Percentiles rank a stretch among this genome's conserved stretches.
phyloP scores from a whole-genome alignment of 2,113 vertebrate species.

The Macheiramphus alcinus region DNA sequence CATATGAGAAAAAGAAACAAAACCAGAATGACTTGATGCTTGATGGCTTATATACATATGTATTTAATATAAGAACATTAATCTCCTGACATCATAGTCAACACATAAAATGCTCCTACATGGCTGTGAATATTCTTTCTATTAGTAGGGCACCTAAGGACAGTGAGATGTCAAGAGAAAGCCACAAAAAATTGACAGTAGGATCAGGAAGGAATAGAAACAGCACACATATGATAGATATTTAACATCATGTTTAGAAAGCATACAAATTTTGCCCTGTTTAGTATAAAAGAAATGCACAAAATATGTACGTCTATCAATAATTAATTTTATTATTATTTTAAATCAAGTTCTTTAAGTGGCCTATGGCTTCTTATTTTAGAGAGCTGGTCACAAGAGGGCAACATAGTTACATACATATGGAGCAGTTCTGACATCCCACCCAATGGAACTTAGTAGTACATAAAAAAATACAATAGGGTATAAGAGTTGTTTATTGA shows the following conservation, averaged over 20 bases:
- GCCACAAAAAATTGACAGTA: not conserved
- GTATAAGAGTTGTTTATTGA: not conserved
- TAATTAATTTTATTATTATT: not conserved
- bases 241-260: not conserved
- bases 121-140: not conserved
- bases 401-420: slow-evolving; percentile 40
- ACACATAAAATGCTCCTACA: not conserved
- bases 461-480: not conserved
- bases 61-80: not conserved
- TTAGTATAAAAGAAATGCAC: not conserved
- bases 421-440: not conserved
- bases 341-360: not conserved
- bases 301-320: not conserved
- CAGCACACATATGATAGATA: not conserved
- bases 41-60: not conserved
- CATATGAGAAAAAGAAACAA: not conserved
- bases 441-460: not conserved
- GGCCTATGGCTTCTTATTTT: not conserved
- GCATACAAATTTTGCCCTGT: not conserved
- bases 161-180: not conserved
- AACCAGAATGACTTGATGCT: not conserved
- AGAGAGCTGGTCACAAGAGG: slow-evolving; percentile 48
- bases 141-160: not conserved
- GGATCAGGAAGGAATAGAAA: not conserved
- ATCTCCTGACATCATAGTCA: not conserved